Percentiles rank a stretch among this genome's conserved stretches.
Evolutionary conservation across 1,140 invertebrate species (phyloP).

Genomic region (Myzus persicae): DNA sequence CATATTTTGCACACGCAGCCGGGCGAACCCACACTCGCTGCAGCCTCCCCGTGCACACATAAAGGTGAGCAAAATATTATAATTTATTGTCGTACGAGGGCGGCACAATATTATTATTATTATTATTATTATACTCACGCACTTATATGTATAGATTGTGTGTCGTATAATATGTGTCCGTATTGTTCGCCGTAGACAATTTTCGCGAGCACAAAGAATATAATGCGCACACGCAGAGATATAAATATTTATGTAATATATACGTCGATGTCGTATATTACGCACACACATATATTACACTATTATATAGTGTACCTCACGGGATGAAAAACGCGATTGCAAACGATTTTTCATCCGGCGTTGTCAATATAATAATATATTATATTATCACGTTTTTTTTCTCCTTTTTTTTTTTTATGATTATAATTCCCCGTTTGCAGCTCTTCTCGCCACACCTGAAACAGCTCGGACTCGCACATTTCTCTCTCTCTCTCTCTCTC

Average conservation of each 20-base stretch:
- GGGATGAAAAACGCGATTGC: not conserved
- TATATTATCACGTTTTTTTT: not conserved
- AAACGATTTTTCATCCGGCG: slow-evolving; percentile 5
- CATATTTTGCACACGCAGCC: not conserved
- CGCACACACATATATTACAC: not conserved
- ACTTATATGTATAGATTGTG: not conserved
- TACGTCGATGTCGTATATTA: not conserved
- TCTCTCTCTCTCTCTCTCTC: not conserved
- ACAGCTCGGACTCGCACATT: not conserved
- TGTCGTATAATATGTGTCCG: too few relatives aligned
- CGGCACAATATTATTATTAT: not conserved
- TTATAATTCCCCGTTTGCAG: not conserved
- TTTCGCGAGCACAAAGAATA: not conserved
- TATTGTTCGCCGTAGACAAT: not conserved
- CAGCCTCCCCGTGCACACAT: not conserved
- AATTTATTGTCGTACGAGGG: not conserved
- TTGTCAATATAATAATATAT: slow-evolving; percentile 2
- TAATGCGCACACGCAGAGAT: not conserved
- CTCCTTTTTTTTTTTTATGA: not conserved
- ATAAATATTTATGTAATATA: slow-evolving; percentile 1
- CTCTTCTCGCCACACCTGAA: not conserved
- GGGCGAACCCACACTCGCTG: not conserved
- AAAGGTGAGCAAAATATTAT: not conserved
- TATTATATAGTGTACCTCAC: not conserved
- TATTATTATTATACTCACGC: not conserved